Evolutionary conservation across 2,797 vertebrate genomes (phyloP).

Genomic region (Eupleurogrammus muticus): DNA sequence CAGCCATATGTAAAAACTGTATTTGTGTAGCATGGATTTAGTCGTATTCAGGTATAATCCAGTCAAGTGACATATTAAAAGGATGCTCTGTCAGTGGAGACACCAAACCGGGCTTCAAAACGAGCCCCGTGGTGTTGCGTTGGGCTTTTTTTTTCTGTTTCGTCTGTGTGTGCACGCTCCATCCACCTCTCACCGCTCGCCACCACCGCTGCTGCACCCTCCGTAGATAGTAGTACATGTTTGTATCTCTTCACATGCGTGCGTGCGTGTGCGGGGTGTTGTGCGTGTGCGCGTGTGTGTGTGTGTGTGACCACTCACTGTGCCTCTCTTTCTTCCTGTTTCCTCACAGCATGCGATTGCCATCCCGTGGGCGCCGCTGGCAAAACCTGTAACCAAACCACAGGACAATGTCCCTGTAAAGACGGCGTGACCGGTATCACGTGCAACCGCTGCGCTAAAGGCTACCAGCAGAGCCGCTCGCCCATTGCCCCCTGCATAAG

Average conservation of each 20-base stretch:
- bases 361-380: conserved; percentile 97
- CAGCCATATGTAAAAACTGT: no score
- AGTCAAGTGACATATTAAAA: neutral
- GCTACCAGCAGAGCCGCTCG: conserved; percentile 98
- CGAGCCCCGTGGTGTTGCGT: conserved; percentile 7
- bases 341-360: conserved; percentile 95
- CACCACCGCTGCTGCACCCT: conserved; percentile 61
- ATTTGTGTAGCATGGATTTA: no score
- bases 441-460: conserved; percentile 98
- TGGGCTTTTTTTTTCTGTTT: conserved; percentile 18
- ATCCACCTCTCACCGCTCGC: conserved; percentile 61
- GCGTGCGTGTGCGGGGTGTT: conserved; percentile 58
- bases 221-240: conserved; percentile 58
- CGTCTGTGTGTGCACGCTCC: conserved; percentile 64
- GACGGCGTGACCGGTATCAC: conserved; percentile 97
- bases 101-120: neutral
- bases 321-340: conserved; percentile 82
- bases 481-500: conserved; percentile 99
- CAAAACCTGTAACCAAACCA: conserved; percentile 99
- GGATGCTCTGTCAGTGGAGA: conserved; percentile 15
- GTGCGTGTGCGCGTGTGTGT: conserved; percentile 53
- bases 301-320: conserved; percentile 76
- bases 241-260: conserved; percentile 60
- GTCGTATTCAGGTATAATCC: no score
- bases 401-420: conserved; percentile 98